phyloP scores from a whole-genome alignment of 2,888 invertebrate genomes.

The Rugalucina vietnamica region DNA sequence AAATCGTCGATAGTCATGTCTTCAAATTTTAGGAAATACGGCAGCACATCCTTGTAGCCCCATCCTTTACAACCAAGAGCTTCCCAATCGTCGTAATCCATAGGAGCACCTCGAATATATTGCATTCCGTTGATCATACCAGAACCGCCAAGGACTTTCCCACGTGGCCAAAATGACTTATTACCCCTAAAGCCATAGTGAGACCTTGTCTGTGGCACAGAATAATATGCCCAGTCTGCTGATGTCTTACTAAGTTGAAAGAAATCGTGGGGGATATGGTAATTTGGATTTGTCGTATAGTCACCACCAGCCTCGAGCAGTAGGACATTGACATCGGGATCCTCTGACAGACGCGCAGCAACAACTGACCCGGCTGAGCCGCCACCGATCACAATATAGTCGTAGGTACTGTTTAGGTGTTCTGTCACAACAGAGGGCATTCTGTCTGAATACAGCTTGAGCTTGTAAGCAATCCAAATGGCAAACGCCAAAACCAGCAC shows the following conservation, averaged over 20 bases:
- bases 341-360: background rate
- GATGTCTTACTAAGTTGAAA: background rate
- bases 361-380: constrained; percentile 1
- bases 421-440: background rate
- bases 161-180: constrained; percentile 1
- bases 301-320: background rate
- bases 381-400: background rate
- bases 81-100: background rate
- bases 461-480: too few relatives aligned
- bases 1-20: background rate
- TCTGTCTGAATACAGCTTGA: too few relatives aligned
- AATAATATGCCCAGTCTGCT: background rate
- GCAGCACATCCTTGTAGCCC: background rate
- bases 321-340: background rate
- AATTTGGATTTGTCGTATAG: background rate
- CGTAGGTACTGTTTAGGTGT: constrained; percentile 2
- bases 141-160: background rate
- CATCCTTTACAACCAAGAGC: background rate
- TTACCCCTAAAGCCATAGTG: background rate
- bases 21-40: constrained; percentile 4
- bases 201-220: background rate
- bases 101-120: background rate
- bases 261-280: background rate
- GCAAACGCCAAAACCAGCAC: too few relatives aligned
- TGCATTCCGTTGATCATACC: background rate